phyloP scores from a whole-genome alignment of 2,797 vertebrate species.

The Esox masquinongy region DNA sequence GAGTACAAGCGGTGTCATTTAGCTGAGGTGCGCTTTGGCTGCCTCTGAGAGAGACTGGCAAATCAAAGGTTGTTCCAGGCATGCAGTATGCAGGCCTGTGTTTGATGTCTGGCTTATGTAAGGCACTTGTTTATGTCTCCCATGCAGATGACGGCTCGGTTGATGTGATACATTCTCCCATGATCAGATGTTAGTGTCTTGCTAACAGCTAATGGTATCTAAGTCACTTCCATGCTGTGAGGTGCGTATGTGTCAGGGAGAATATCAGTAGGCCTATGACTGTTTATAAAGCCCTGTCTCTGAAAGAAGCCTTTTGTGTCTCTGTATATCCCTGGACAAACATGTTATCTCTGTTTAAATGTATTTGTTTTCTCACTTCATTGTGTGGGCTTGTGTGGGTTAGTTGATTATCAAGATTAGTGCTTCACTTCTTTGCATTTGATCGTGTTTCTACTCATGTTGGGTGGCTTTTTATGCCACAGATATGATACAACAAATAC shows the following conservation, averaged over 20 bases:
- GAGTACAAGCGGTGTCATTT: constrained; percentile 1
- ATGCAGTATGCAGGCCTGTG: not conserved
- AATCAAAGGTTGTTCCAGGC: not conserved
- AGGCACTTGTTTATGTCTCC: not conserved
- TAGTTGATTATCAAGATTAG: not conserved
- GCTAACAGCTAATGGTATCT: not conserved
- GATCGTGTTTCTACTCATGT: not conserved
- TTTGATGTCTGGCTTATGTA: not conserved
- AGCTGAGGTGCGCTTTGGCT: not conserved
- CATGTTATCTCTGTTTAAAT: not conserved
- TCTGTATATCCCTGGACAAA: not conserved
- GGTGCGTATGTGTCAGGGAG: not conserved
- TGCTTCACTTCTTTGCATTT: not conserved
- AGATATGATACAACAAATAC: not conserved
- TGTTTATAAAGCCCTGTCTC: not conserved
- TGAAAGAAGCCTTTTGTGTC: not conserved
- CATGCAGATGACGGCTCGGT: not conserved
- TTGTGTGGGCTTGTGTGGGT: not conserved
- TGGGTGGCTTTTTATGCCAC: not conserved
- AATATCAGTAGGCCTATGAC: not conserved
- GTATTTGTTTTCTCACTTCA: not conserved
- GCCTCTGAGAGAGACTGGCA: not conserved
- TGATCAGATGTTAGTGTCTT: not conserved
- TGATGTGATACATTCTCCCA: not conserved
- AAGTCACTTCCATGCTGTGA: not conserved